Conservation (phyloP, 1,140 invertebrate genomes). For the Armadillidium nasatum region DNA sequence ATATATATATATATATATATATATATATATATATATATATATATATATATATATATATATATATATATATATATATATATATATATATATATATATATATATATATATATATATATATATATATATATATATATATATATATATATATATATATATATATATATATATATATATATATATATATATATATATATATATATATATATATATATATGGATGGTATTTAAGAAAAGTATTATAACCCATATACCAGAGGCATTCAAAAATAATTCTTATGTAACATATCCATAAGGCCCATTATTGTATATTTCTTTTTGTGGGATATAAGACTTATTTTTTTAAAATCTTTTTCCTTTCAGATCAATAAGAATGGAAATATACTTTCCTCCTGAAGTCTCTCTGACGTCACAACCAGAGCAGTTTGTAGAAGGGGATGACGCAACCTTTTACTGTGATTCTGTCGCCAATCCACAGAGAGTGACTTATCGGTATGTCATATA, state of each 20-base stretch:
- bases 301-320: no score
- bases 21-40: conserved; percentile 23
- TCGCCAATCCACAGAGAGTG: conserved; percentile 25
- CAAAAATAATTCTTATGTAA: no score
- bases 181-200: conserved; percentile 24
- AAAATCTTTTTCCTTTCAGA: neutral
- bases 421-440: conserved; percentile 35
- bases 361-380: conserved; percentile 23
- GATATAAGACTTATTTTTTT: neutral
- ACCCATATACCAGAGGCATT: no score
- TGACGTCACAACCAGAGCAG: conserved; percentile 19
- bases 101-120: conserved; percentile 21
- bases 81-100: conserved; percentile 15
- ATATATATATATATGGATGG: neutral
- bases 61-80: conserved; percentile 22
- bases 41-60: conserved; percentile 17
- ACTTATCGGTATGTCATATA: conserved; percentile 13
- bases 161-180: neutral
- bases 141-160: neutral
- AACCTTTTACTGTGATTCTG: conserved; percentile 1
- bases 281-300: no score
- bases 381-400: conserved; percentile 29
- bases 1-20: conserved; percentile 1
- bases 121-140: neutral
- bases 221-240: neutral